These are phyloP conservation scores for Cynoglossus semilaevis DNA, from an alignment of 2,113 vertebrate genomes.

Conservation along the genomic window DNA sequence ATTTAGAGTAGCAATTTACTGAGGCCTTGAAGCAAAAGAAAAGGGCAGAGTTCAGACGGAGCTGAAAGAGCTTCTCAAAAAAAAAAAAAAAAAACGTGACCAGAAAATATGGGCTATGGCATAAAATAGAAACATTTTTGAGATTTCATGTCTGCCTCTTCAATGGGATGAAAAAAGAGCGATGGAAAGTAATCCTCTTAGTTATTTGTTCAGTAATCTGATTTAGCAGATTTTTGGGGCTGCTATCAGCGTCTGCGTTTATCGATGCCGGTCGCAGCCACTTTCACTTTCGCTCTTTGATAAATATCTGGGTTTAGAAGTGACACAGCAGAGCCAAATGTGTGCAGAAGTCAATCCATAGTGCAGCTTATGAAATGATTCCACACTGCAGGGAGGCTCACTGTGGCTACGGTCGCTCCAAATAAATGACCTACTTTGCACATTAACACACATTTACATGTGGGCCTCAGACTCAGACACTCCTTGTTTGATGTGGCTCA, in stretches of 20 bases:
- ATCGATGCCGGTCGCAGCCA: constrained; percentile 57
- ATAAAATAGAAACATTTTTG: constrained; percentile 66
- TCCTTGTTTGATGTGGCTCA: constrained; percentile 25
- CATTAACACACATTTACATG: constrained; percentile 73
- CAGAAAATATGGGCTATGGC: constrained; percentile 39
- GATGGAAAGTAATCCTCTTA: constrained; percentile 73
- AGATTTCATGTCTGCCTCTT: constrained; percentile 70
- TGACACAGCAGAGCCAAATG: constrained; percentile 48
- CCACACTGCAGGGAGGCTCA: constrained; percentile 56
- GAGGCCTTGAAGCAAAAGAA: constrained; percentile 53
- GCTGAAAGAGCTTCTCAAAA: constrained; percentile 37
- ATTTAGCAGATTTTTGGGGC: constrained; percentile 72
- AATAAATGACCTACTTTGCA: constrained; percentile 78
- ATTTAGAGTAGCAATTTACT: constrained; percentile 59
- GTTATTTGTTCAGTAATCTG: constrained; percentile 73
- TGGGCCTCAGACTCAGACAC: constrained; percentile 38
- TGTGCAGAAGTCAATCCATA: constrained; percentile 47
- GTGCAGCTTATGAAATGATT: constrained; percentile 61
- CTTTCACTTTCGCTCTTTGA: constrained; percentile 51
- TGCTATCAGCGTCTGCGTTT: constrained; percentile 65
- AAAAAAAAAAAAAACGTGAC: constrained; percentile 43
- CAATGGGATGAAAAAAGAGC: constrained; percentile 42
- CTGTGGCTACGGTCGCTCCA: constrained; percentile 66
- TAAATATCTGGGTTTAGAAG: constrained; percentile 29
- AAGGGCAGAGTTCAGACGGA: constrained; percentile 56